These are phyloP conservation scores for Drosophila hydei DNA, from an alignment of 1,140 invertebrate species.

Conservation along the genomic window DNA sequence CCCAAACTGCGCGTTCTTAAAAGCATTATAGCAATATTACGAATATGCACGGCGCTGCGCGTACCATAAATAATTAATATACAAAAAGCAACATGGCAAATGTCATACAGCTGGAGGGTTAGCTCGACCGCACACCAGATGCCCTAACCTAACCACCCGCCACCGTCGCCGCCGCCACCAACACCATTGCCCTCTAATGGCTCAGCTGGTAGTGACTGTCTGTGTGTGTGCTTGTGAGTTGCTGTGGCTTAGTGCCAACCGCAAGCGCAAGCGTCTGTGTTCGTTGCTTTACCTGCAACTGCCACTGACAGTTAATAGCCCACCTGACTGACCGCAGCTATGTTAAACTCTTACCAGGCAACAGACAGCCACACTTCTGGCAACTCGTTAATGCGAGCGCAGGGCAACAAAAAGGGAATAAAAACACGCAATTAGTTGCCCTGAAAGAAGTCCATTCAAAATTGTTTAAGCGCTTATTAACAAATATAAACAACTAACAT, in stretches of 20 bases:
- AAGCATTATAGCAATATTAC: conserved; percentile 70
- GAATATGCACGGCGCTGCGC: conserved; percentile 52
- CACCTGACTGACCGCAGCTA: conserved; percentile 25
- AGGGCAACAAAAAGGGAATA: conserved; percentile 21
- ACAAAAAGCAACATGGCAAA: conserved; percentile 60
- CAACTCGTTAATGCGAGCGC: conserved; percentile 13
- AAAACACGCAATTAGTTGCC: conserved; percentile 61
- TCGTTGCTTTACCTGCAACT: conserved; percentile 35
- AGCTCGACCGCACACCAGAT: conserved; percentile 45
- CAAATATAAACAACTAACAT: conserved; percentile 42
- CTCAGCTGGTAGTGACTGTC: neutral
- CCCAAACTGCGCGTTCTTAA: conserved; percentile 17
- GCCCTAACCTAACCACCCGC: neutral
- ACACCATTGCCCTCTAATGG: neutral
- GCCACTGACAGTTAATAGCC: conserved; percentile 70
- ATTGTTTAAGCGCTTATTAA: conserved; percentile 62
- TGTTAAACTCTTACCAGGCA: conserved; percentile 10
- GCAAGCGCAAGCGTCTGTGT: conserved; percentile 52
- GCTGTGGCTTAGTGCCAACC: conserved; percentile 58
- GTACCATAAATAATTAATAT: conserved; percentile 66
- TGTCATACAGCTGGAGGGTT: conserved; percentile 21
- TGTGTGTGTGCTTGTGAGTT: conserved; percentile 13
- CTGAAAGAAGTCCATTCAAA: conserved; percentile 56
- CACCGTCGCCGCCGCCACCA: neutral
- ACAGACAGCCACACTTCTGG: conserved; percentile 14